These are phyloP conservation scores for Botia almorhae DNA, from an alignment of 2,797 vertebrate genomes.

Conservation along the genomic window DNA sequence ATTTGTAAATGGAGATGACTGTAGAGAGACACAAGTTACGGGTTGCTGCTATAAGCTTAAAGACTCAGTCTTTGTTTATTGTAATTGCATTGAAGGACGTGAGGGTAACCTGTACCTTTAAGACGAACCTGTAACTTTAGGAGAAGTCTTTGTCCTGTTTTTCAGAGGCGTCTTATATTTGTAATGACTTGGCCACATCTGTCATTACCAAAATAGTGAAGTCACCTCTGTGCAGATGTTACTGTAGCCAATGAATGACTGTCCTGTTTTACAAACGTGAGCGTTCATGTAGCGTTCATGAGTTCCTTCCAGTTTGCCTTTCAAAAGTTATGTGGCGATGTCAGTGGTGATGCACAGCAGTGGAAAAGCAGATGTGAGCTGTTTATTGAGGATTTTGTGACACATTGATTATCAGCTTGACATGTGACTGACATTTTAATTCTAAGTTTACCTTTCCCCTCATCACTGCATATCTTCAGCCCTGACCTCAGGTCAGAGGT, in stretches of 20 bases:
- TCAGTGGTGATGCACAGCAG: background rate
- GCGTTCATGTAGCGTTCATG: slow-evolving; percentile 37
- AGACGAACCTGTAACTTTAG: background rate
- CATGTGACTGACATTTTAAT: background rate
- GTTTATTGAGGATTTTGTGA: slow-evolving; percentile 1
- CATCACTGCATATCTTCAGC: slow-evolving; percentile 7
- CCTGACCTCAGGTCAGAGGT: slow-evolving; percentile 20
- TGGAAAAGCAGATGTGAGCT: slow-evolving; percentile 24
- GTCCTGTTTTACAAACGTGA: slow-evolving; percentile 51
- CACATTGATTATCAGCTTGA: slow-evolving; percentile 27
- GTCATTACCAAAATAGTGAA: slow-evolving; percentile 48
- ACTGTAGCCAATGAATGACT: slow-evolving; percentile 55
- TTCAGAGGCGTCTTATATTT: slow-evolving; percentile 17
- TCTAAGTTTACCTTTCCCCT: slow-evolving; percentile 17
- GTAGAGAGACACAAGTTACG: too few relatives aligned
- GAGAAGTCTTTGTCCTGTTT: slow-evolving; percentile 18
- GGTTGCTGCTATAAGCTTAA: background rate
- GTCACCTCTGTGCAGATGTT: slow-evolving; percentile 59
- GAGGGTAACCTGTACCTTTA: too few relatives aligned
- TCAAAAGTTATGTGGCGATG: background rate
- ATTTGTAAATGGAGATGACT: too few relatives aligned
- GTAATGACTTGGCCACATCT: slow-evolving; percentile 36
- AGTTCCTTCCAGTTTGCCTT: background rate
- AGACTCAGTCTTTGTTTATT: background rate
- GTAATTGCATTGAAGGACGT: background rate